Base-by-base conservation (phyloP, 2,888 invertebrate species). In the Ichneumoninae sp. region DNA sequence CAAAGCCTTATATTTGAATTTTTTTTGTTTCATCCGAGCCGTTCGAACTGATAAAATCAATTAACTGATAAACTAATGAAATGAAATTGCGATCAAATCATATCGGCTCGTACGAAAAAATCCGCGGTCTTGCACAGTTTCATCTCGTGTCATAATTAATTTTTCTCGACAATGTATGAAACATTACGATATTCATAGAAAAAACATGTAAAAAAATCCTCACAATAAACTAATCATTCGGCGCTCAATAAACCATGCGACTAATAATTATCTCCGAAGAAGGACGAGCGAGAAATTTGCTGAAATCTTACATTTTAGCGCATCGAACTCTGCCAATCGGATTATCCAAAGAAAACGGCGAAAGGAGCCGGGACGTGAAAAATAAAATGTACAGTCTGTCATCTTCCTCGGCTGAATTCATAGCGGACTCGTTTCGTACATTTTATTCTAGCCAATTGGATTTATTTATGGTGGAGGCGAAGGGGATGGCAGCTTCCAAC, bases 381-480 rank as follows among this genome's bases (percentile, higher is more conserved):
- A 85, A 87, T 89, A 88, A 90, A 90, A 89, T 87, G 85, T 86
- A 86, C 82, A 82, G 85, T 86, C 86, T 76, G 85, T 88, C 86
- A 87, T 86, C 87, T 88, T 84, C 26, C 26, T 26, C 86, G 88
- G 85, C 22, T 30, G 33, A 86, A 89, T 86, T 63, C 30, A 68
- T 19, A 52, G 69, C 30, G 60, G 86, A 69, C 54, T 90, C 88
- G 86, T 87, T 89, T 88, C 90, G 90, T 89, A 90, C 90, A 89
- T 90, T 90, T 90, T 91, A 91, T 90, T 89, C 88, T 88, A 89
- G 88, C 88, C 90, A 91, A 91, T 91, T 91, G 89, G 89, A 91
- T 91, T 91, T 91, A 90, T 91, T 91, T 89, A 90, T 89, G 89
- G 88, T 86, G 87, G 85, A 87, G 85, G 85, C 83, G 69, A 86